These are phyloP conservation scores for Drosophila hamatofila DNA, from an alignment of 2,888 invertebrate genomes.

Conservation along the genomic window DNA sequence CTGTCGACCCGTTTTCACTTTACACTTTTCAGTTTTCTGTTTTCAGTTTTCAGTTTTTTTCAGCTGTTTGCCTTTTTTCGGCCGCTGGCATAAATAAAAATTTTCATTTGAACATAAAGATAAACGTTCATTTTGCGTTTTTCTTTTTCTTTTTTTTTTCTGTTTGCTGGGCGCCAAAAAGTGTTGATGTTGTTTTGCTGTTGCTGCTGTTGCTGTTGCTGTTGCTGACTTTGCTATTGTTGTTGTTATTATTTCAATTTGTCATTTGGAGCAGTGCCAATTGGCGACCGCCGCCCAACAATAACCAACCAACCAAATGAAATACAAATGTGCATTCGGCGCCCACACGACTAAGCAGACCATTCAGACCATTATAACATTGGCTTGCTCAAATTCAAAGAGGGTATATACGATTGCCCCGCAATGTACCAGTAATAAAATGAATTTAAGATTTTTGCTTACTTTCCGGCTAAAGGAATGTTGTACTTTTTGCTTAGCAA, in stretches of 20 bases:
- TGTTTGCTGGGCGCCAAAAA: slow-evolving; percentile 39
- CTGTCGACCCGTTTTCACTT: slow-evolving; percentile 44
- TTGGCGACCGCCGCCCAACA: slow-evolving; percentile 58
- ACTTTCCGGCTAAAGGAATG: background rate
- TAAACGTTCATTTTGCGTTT: slow-evolving; percentile 61
- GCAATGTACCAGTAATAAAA: background rate
- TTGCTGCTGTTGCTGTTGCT: slow-evolving; percentile 22
- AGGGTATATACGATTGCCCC: too few relatives aligned
- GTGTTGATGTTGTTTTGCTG: slow-evolving; percentile 39
- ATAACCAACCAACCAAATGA: slow-evolving; percentile 63
- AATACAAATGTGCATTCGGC: slow-evolving; percentile 58
- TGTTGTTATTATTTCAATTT: slow-evolving; percentile 75
- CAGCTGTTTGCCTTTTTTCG: slow-evolving; percentile 66
- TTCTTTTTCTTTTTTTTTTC: slow-evolving; percentile 9
- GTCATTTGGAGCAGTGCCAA: slow-evolving; percentile 76
- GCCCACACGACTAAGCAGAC: slow-evolving; percentile 49
- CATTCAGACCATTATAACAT: background rate
- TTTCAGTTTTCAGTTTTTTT: slow-evolving; percentile 48
- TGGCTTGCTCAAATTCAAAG: background rate
- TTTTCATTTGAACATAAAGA: slow-evolving; percentile 79
- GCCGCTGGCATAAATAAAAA: slow-evolving; percentile 76
- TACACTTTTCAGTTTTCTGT: slow-evolving; percentile 55
- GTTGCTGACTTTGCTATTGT: slow-evolving; percentile 20
- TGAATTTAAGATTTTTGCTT: background rate
- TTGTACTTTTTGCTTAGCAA: background rate